Evolutionary conservation across 1,140 invertebrate genomes (phyloP), one percentile per base, ranked within the genome.

Genomic region (Helicorthomorpha holstii): DNA sequence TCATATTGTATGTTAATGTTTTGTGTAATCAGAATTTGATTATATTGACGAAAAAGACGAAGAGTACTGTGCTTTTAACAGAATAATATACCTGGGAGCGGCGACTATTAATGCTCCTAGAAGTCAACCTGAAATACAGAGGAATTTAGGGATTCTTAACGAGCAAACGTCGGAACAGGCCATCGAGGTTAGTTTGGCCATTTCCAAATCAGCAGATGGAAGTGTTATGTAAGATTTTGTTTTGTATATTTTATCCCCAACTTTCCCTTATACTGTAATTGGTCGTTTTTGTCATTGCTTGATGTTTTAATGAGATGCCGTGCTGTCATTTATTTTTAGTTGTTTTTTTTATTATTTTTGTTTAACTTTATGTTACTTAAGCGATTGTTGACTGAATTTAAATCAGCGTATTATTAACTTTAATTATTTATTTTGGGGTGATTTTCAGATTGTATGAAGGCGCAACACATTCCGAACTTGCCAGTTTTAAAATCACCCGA

Each of bases 51-150:
- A 19, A 23, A 50, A 29, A 43, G 14, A 53, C 43, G 14, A 57
- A 34, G 48, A n/a, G n/a, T n/a, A n/a, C n/a, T n/a, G n/a, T 7
- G 29, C 46, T 49, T 96, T 95, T 67, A 83, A 88, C 65, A 84
- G 89, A 19, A 85, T 98, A 25, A 88, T 85, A 49, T 98, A 97
- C 71, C 73, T 98, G 52, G 93, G 94, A 27, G 85, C 86, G 12
- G 85, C 91, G 44, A 80, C 80, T 52, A 92, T 98, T 54, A 88
- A 89, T 67, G 85, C 89, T 2, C 90, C 93, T 2, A 83, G 91
- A 65, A 92, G 84, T 48, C 90, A 97, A 70, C 71, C 72, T n/a
- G 94, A 98, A 74, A 94, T 98, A 56, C 88, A 92, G 65, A 75
- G 83, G 41, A 94, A 94, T 62, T 95, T 98, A 82, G 79, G 78